Percentiles rank a stretch among this genome's conserved stretches.
Evolutionary conservation across 2,888 invertebrate species (phyloP).

Genomic region (Eristalis pertinax): DNA sequence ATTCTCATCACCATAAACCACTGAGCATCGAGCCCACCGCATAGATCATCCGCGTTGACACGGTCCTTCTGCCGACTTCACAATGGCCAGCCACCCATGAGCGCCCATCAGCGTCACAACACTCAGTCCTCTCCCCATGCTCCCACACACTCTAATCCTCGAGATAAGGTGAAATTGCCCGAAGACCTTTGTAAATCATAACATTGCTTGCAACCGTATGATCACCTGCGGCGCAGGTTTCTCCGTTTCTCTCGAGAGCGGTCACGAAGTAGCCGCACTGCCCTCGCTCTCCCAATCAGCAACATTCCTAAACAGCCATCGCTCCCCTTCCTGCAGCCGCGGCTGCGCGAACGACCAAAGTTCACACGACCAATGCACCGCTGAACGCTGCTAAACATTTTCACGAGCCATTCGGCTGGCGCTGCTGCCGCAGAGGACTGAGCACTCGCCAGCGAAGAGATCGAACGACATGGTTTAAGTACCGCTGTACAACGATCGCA

Average conservation of each 20-base stretch:
- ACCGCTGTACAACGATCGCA: slow-evolving; percentile 54
- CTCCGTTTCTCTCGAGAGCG: slow-evolving; percentile 59
- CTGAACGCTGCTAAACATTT: slow-evolving; percentile 42
- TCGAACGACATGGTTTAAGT: slow-evolving; percentile 65
- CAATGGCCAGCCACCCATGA: slow-evolving; percentile 62
- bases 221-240: slow-evolving; percentile 66
- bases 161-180: slow-evolving; percentile 66
- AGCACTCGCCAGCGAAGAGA: slow-evolving; percentile 33
- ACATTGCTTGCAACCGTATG: slow-evolving; percentile 65
- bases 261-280: slow-evolving; percentile 48
- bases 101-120: slow-evolving; percentile 40
- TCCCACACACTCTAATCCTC: slow-evolving; percentile 27
- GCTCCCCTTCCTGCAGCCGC: slow-evolving; percentile 16
- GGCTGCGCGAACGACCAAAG: slow-evolving; percentile 45
- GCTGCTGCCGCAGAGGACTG: slow-evolving; percentile 25
- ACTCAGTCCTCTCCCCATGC: neutral
- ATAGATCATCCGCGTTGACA: slow-evolving; percentile 60
- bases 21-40: slow-evolving; percentile 12
- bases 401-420: slow-evolving; percentile 33
- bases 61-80: slow-evolving; percentile 24
- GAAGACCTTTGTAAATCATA: slow-evolving; percentile 69
- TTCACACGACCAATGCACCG: slow-evolving; percentile 57
- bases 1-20: slow-evolving; percentile 38
- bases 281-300: neutral
- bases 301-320: slow-evolving; percentile 41